phyloP scores from a whole-genome alignment of 92 coral and sea anemone genomes.

The Plumapathes pennacea region DNA sequence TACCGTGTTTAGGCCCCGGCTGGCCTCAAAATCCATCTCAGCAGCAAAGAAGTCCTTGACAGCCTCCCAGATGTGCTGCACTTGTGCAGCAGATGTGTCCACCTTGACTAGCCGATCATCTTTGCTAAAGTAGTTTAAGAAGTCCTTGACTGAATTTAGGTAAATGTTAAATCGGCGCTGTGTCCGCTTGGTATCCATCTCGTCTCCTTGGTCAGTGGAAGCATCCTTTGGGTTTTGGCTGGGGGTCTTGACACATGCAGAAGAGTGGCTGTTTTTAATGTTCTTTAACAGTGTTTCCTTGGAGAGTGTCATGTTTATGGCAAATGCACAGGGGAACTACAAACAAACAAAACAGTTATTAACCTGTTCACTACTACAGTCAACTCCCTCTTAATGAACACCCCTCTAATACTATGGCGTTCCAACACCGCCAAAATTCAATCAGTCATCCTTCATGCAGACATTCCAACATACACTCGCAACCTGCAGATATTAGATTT shows the following conservation, averaged over 20 bases:
- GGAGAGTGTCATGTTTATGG: conserved; percentile 72
- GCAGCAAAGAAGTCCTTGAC: conserved; percentile 84
- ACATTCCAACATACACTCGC: no score
- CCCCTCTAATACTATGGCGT: background rate
- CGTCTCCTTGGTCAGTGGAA: conserved; percentile 69
- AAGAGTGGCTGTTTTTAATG: conserved; percentile 76
- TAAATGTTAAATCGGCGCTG: conserved; percentile 76
- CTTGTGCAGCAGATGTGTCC: conserved; percentile 75
- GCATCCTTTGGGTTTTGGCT: conserved; percentile 56
- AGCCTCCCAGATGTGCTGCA: conserved; percentile 85
- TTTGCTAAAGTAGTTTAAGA: conserved; percentile 56
- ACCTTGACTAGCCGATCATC: conserved; percentile 63
- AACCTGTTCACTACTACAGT: background rate
- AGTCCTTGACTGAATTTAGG: conserved; percentile 70
- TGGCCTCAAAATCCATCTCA: conserved; percentile 82
- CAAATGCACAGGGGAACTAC: conserved; percentile 87
- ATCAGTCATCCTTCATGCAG: no score
- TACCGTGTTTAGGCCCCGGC: conserved; percentile 69
- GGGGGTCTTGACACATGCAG: conserved; percentile 63
- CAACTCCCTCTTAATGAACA: background rate
- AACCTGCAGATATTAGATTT: no score
- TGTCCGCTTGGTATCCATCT: conserved; percentile 83
- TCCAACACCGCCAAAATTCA: no score
- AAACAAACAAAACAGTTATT: background rate
- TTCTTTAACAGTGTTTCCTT: conserved; percentile 62